Base-by-base conservation (phyloP, 2,888 invertebrate species). In the Sinhomidia bicolor region DNA sequence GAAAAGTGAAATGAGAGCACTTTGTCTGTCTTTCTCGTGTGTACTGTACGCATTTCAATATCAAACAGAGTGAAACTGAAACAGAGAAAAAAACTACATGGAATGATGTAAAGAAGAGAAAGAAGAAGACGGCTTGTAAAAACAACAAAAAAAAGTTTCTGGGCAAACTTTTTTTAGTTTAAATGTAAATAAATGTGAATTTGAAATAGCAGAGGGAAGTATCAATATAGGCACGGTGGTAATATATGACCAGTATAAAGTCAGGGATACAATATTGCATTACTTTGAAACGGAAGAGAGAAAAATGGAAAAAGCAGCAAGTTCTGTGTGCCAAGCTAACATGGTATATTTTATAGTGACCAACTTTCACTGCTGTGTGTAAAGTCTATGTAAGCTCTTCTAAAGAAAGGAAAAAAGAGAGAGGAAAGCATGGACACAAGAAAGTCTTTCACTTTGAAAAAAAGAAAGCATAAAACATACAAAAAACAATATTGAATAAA, bases 161-260 rank as follows among this genome's bases (percentile, higher is more conserved):
- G n/a, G n/a, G n/a, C n/a, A n/a, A n/a, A 17, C 14, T n/a, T 47
- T 65, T 74, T 74, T 44, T 44, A 74, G 32, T 44, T 47, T 44
- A 74, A 74, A 74, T 44, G 26, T 74, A 47, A 74, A 74, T 44
- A 74, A 74, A 47, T 57, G 57, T 57, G 57, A 57, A 57, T 17
- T 9, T 7, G n/a, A 20, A 20, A n/a, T n/a, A n/a, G n/a, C n/a
- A 57, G 20, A 57, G 4, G 14, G 51, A 12, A 51, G 17, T 17
- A 17, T 41, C 41, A 41, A 41, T 9, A 41, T 14, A 47, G 9
- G 9, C 47, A 47, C 47, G 36, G 36, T 36, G 36, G 36, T 36
- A n/a, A n/a, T n/a, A n/a, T n/a, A n/a, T 41, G 5, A 41, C 41
- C 4, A 41, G n/a, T 51, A 17, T 1, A 47, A 51, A 4, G 17